Base-by-base conservation (phyloP, 2,113 vertebrate genomes). In the Bufo bufo region DNA sequence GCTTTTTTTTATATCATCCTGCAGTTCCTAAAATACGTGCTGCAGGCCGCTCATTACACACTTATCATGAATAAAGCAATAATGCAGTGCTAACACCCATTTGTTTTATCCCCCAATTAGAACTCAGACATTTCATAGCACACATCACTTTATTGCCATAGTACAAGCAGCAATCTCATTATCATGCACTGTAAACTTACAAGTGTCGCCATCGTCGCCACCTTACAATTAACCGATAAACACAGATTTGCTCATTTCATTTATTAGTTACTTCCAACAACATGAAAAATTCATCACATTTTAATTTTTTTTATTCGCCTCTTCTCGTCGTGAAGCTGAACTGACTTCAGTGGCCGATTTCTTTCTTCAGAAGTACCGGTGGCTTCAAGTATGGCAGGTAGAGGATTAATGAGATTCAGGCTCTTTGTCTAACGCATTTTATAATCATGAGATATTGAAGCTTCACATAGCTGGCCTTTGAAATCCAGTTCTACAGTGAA, bases 401-500 rank as follows among this genome's bases (percentile, higher is more conserved):
- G 81, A 83, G 80, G 89, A 91, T 90, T 87, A 87, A 89, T 78
- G 72, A 66, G 71, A 23, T 56, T 33, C 33, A n/a, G 8, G 43
- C 52, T 23, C 43, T 61, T 79, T 45, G 91, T 92, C 71, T 98
- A 99, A 87, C 97, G 97, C 98, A 99, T 99, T 93, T 97, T 99
- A 94, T 99, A 99, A 95, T 99, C 97, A 69, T 99, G 98, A 91
- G 96, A 95, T 91, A 99, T 96, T 71, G 97, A 97, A 45, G 96
- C 96, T 94, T 99, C 98, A 85, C 97, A 98, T 69, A 99, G 96
- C 94, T 99, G 98, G 88, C 98, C 98, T 94, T 98, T 99, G 93
- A 99, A 99, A 94, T 99, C 98, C 96, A 99, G 93, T 91, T 99
- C 97, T 90, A 99, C 95, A 85, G 97, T 98, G 92, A 99, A 99